A percentile compares a stretch with the other conserved stretches of the same genome.
Conservation (phyloP, 2,797 vertebrate species). For the Phylloscopus collybita region DNA sequence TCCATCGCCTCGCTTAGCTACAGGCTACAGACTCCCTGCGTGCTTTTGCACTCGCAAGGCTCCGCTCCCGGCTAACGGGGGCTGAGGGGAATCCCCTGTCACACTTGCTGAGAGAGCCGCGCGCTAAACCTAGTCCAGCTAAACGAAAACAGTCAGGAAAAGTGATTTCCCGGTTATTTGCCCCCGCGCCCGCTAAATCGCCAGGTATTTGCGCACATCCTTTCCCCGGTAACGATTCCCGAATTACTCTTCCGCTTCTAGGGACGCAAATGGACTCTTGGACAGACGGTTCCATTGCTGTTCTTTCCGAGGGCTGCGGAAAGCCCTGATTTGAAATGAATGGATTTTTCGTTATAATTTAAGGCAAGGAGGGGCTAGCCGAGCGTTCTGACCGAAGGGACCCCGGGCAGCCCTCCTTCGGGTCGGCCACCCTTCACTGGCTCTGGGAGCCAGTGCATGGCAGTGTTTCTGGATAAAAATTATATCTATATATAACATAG, state of each 20-base stretch:
- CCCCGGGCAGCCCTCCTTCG: background rate
- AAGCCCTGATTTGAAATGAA: background rate
- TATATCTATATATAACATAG: background rate
- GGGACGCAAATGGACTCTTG: background rate
- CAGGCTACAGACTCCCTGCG: background rate
- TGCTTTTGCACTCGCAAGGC: background rate
- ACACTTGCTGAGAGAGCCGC: background rate
- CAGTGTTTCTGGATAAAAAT: background rate
- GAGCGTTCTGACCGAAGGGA: background rate
- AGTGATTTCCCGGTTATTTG: background rate
- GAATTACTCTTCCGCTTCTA: background rate
- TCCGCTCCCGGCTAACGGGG: background rate
- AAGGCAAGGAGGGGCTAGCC: background rate
- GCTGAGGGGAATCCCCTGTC: background rate
- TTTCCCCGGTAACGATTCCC: constrained; percentile 40
- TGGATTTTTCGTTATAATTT: constrained; percentile 40
- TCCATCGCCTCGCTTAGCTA: background rate
- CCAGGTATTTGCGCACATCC: background rate
- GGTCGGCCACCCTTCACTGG: background rate
- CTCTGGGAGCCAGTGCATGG: background rate
- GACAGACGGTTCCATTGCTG: background rate
- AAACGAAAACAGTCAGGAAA: background rate
- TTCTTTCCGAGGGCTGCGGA: background rate
- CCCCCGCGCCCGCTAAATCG: background rate
- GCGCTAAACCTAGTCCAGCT: background rate